A percentile compares a stretch with the other conserved stretches of the same genome.
Conservation (phyloP, 2,888 invertebrate species). For the Nomada ruficornis region DNA sequence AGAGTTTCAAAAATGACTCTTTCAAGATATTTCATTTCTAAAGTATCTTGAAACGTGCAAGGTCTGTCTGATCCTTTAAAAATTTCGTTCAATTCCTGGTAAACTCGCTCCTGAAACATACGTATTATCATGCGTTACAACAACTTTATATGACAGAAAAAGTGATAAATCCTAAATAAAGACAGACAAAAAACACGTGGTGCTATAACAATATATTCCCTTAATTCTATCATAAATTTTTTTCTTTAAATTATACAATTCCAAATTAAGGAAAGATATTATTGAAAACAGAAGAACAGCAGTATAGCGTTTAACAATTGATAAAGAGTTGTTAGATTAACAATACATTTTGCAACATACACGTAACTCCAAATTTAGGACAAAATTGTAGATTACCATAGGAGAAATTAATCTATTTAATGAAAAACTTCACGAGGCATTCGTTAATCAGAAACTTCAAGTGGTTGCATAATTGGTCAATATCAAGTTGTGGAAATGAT, state of each 20-base stretch:
- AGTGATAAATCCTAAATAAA: not conserved
- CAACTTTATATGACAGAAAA: not conserved
- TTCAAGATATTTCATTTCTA: constrained; percentile 94
- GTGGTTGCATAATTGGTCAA: not conserved
- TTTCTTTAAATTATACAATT: too few species aligned
- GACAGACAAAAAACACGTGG: not conserved
- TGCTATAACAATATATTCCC: too few species aligned
- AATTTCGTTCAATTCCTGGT: constrained; percentile 90
- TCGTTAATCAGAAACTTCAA: not conserved
- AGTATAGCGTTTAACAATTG: not conserved
- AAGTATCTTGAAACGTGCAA: constrained; percentile 91
- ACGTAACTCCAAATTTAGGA: too few species aligned
- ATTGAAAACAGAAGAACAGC: too few species aligned
- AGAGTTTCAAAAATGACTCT: constrained; percentile 92
- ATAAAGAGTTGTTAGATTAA: not conserved
- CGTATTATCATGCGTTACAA: not conserved
- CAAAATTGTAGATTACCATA: not conserved
- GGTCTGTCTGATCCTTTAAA: constrained; percentile 91
- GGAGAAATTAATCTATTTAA: not conserved
- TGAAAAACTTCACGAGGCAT: not conserved
- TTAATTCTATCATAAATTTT: too few species aligned
- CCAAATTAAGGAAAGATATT: too few species aligned
- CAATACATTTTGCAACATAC: too few species aligned
- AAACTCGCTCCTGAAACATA: constrained; percentile 86
- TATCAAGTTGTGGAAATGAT: not conserved